Conservation (phyloP, 2,113 vertebrate genomes). For the Circaetus cinerascens region DNA sequence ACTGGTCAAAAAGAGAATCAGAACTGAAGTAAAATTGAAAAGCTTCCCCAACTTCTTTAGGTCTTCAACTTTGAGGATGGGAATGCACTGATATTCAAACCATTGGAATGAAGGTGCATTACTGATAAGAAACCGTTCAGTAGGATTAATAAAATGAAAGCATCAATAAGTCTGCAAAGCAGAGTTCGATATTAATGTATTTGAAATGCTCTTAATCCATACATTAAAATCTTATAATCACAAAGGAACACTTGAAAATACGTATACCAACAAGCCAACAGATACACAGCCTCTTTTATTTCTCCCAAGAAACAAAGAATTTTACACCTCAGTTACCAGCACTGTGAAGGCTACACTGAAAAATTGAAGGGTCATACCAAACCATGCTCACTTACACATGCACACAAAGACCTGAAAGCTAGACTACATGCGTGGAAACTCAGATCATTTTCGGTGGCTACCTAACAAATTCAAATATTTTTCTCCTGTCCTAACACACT, state of each 20-base stretch:
- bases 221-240: not conserved
- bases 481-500: not conserved
- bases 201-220: not conserved
- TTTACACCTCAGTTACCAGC: not conserved
- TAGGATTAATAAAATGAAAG: not conserved
- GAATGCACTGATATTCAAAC: not conserved
- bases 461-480: not conserved
- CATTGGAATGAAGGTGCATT: not conserved
- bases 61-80: not conserved
- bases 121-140: not conserved
- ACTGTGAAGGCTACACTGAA: not conserved
- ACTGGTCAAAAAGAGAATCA: not conserved
- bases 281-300: not conserved
- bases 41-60: not conserved
- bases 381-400: accelerated
- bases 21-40: not conserved
- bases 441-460: not conserved
- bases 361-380: not conserved
- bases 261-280: not conserved
- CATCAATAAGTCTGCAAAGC: not conserved
- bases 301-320: not conserved
- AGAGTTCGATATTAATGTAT: not conserved
- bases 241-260: not conserved
- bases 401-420: not conserved
- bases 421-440: not conserved